A percentile compares a stretch with the other conserved stretches of the same genome.
Evolutionary conservation across 2,113 vertebrate species (phyloP).

Genomic region (Neodon shergylaensis): DNA sequence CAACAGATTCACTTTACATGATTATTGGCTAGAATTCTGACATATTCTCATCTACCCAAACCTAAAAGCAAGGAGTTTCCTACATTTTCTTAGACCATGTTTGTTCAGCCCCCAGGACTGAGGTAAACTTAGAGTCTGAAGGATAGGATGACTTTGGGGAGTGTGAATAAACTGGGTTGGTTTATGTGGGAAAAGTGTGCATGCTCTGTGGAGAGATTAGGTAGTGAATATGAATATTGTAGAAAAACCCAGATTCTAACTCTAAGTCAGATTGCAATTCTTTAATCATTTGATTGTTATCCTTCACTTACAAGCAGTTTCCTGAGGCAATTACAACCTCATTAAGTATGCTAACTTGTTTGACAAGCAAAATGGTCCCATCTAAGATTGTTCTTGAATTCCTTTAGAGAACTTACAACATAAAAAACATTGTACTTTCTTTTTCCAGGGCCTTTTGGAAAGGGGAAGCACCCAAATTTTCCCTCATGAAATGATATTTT

Average conservation of each 20-base stretch:
- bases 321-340: background rate
- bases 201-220: background rate
- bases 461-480: background rate
- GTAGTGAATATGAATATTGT: background rate
- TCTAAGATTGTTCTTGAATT: background rate
- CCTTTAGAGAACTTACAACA: background rate
- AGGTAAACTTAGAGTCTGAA: background rate
- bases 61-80: background rate
- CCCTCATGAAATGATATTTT: background rate
- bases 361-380: background rate
- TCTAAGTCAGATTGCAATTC: background rate
- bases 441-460: background rate
- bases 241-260: background rate
- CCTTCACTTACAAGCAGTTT: background rate
- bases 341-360: background rate
- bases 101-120: background rate
- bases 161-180: background rate
- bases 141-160: background rate
- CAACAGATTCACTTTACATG: background rate
- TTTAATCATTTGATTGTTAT: slow-evolving; percentile 1
- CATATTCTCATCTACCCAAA: background rate
- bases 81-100: background rate
- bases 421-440: background rate
- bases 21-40: background rate
- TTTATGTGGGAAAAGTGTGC: background rate